Evolutionary conservation across 2,888 invertebrate genomes (phyloP), one percentile per base, ranked within the genome.

Genomic region (Pemphredon lugubris): DNA sequence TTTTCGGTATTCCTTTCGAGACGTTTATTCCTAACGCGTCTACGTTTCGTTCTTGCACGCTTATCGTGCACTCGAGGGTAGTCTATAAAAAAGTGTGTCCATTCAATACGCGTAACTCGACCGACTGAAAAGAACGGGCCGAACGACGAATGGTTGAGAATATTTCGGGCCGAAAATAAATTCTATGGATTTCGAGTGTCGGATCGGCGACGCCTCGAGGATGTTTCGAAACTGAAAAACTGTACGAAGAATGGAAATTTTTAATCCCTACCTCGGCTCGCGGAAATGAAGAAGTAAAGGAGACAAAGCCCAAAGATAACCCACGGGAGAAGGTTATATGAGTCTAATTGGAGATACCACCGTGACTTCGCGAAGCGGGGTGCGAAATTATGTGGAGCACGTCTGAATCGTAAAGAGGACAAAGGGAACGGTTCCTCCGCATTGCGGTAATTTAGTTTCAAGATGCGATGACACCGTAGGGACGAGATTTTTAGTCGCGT

Each of bases 371-470:
- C 20, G 9, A 20, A 61, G 45, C 14, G 51, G 32, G 13, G 21
- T n/a, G 16, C 59, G 42, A 37, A 37, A 67, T 75, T 74, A 70
- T 70, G 74, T 55, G 60, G 40, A 40, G 66, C 75, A 75, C 75
- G 74, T 74, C 68, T 61, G 59, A 59, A 60, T 58, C 60, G 70
- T 67, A 58, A 72, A 60, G 58, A 47, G 67, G 59, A 64, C 67
- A 64, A 74, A 72, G 60, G n/a, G 64, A 48, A 45, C 54, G 40
- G 20, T 26, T 18, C 47, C 39, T 69, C 75, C 66, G 75, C 75
- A 75, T 57, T 75, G 75, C 74, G 74, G 75, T 75, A 75, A 75
- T 75, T 74, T 63, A 48, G 45, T 63, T 58, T 32, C 63, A 23
- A 44, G 39, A 6, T 39, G n/a, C 21, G 39, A 44, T 13, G 14